Evolutionary conservation across 37 sponge, comb jelly and placozoan genomes (phyloP).

Genomic region (Amphimedon queenslandica): DNA sequence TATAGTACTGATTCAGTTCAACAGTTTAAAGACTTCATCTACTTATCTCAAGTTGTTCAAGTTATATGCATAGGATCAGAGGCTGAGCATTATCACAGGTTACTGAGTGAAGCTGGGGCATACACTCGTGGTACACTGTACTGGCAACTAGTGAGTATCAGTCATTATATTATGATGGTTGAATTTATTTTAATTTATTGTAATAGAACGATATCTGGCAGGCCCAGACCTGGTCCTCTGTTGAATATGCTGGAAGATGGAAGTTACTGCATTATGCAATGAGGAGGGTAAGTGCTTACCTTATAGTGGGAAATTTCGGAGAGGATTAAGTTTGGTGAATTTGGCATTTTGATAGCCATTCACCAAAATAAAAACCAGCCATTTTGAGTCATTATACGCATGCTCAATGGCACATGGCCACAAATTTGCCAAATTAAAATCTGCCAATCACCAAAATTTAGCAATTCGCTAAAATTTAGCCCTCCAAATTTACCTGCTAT

Average conservation of each 20-base stretch:
- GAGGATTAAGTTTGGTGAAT: conserved; percentile 42
- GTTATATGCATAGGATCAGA: conserved; percentile 78
- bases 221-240: conserved; percentile 87
- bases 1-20: conserved; percentile 37
- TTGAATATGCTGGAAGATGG: conserved; percentile 86
- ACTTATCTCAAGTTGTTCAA: conserved; percentile 89
- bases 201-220: conserved; percentile 94
- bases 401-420: too few species aligned
- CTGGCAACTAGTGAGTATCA: conserved; percentile 87
- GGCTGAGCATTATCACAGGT: conserved; percentile 85
- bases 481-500: too few species aligned
- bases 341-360: too few species aligned
- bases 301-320: neutral
- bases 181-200: too few species aligned
- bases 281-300: conserved; percentile 26
- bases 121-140: conserved; percentile 91
- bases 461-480: too few species aligned
- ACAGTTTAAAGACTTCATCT: conserved; percentile 83
- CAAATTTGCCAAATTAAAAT: too few species aligned
- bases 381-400: too few species aligned
- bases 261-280: conserved; percentile 85
- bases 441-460: too few species aligned
- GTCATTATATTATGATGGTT: too few species aligned
- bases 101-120: conserved; percentile 52
- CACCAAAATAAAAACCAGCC: too few species aligned